Conservation (phyloP, 2,797 vertebrate genomes). For the Geotrypetes seraphini region DNA sequence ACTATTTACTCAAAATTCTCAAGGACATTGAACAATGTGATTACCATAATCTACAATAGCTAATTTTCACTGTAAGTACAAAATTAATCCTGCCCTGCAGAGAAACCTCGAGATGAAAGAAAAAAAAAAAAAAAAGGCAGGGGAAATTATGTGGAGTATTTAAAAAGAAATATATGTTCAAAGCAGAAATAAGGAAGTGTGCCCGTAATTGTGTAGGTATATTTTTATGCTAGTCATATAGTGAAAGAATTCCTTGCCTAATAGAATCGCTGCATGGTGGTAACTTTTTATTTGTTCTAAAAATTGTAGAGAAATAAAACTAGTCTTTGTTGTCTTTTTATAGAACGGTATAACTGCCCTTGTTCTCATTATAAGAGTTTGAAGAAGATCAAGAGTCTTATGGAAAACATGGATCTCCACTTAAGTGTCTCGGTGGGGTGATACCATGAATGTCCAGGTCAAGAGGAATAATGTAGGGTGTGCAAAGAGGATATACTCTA, state of each 20-base stretch:
- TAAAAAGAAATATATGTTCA: slow-evolving; percentile 19
- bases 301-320: slow-evolving; percentile 22
- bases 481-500: neutral
- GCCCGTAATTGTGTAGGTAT: slow-evolving; percentile 35
- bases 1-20: no score
- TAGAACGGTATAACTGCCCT: neutral
- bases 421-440: neutral
- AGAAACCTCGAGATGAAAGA: slow-evolving; percentile 17
- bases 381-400: slow-evolving; percentile 6
- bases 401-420: slow-evolving; percentile 13
- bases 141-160: no score
- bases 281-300: slow-evolving; percentile 13
- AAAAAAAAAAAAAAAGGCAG: slow-evolving; percentile 14
- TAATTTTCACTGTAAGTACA: no score
- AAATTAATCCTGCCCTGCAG: neutral
- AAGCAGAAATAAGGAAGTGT: slow-evolving; percentile 29
- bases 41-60: no score
- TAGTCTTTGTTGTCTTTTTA: slow-evolving; percentile 1
- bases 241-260: slow-evolving; percentile 44
- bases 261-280: slow-evolving; percentile 32
- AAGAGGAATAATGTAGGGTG: neutral
- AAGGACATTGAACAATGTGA: no score
- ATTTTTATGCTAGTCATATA: slow-evolving; percentile 31
- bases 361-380: neutral
- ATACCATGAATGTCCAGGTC: neutral